These are phyloP conservation scores for Merodon equestris DNA, from an alignment of 2,888 invertebrate species.

Conservation along the genomic window DNA sequence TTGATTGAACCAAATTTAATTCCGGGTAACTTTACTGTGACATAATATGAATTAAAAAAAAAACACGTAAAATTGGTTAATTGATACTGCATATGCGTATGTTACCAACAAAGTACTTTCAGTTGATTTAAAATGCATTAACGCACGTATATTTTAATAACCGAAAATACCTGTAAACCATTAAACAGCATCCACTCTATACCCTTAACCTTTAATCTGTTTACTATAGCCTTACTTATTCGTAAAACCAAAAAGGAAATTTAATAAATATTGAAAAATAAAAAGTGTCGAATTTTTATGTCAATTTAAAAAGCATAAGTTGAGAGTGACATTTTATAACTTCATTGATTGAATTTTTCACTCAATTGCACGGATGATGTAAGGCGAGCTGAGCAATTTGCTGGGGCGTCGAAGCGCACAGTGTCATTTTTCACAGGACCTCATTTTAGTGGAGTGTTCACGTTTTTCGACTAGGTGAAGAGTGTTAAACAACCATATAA, in stretches of 20 bases:
- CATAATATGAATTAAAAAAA: too few species aligned
- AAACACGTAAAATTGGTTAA: too few species aligned
- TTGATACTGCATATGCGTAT: too few species aligned
- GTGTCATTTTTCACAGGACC: conserved; percentile 26
- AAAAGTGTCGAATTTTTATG: conserved; percentile 10
- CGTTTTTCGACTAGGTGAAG: conserved; percentile 8
- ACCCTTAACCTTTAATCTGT: conserved; percentile 12
- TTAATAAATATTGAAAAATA: too few species aligned
- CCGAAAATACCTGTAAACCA: conserved; percentile 1
- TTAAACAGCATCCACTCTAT: conserved; percentile 28
- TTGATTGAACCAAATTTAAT: too few species aligned
- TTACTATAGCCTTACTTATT: conserved; percentile 2
- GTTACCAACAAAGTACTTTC: too few species aligned
- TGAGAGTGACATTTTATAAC: conserved; percentile 48
- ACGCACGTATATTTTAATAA: too few species aligned
- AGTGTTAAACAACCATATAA: conserved; percentile 6
- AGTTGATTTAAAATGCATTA: too few species aligned
- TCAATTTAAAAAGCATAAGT: conserved; percentile 39
- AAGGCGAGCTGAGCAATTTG: conserved; percentile 50
- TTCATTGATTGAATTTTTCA: conserved; percentile 55
- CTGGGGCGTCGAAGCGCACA: conserved; percentile 19
- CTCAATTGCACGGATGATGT: conserved; percentile 49
- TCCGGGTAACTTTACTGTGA: too few species aligned
- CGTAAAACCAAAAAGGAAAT: too few species aligned
- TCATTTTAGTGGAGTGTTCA: conserved; percentile 2